These are phyloP conservation scores for Thripadectes ignobilis DNA, from an alignment of 2,797 vertebrate species.

Conservation along the genomic window DNA sequence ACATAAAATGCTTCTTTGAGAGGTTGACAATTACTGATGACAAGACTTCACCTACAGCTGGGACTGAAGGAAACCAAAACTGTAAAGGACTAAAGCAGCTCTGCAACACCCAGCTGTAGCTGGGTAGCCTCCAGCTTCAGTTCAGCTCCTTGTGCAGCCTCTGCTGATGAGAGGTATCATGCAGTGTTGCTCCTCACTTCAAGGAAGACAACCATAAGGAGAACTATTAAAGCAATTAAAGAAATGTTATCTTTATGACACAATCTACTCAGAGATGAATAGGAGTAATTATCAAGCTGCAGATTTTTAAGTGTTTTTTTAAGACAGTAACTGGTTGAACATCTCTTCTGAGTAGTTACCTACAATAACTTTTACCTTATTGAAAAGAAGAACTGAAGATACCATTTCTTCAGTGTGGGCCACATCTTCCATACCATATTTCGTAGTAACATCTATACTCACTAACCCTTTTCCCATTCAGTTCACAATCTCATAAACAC, in stretches of 20 bases:
- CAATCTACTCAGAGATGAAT: constrained; percentile 13
- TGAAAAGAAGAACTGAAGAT: background rate
- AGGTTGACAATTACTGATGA: background rate
- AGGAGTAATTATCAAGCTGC: constrained; percentile 10
- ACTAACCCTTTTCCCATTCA: background rate
- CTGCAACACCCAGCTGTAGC: rapidly evolving
- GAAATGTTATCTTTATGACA: constrained; percentile 36
- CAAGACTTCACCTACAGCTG: background rate
- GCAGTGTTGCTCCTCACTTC: background rate
- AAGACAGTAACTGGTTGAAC: background rate
- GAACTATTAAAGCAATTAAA: constrained; percentile 42
- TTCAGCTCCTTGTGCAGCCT: background rate
- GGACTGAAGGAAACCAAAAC: background rate
- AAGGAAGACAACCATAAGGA: background rate
- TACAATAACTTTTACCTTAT: background rate
- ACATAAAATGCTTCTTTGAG: background rate
- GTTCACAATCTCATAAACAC: background rate
- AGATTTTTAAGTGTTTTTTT: background rate
- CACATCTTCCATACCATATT: background rate
- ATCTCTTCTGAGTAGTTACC: background rate
- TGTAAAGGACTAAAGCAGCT: background rate
- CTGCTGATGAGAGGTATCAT: background rate
- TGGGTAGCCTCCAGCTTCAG: background rate
- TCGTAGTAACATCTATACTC: background rate
- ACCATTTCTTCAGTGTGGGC: background rate